Conservation (phyloP, 2,113 vertebrate species). For the Centrocercus urophasianus region DNA sequence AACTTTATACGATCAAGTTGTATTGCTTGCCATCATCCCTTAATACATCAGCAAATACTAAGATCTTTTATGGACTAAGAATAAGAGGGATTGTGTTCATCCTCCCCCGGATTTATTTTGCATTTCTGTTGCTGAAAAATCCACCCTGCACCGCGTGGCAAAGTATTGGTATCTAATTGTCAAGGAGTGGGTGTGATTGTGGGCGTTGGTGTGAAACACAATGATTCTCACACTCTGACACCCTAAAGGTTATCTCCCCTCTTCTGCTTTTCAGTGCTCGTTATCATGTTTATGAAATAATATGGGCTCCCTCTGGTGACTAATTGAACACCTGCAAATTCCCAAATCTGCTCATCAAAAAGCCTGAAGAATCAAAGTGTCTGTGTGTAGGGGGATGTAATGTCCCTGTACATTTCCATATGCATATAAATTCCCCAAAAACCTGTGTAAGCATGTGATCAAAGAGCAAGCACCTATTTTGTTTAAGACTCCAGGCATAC, state of each 20-base stretch:
- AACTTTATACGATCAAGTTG: neutral
- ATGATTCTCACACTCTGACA: neutral
- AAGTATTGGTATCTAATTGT: neutral
- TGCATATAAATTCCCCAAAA: neutral
- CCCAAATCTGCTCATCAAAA: conserved; percentile 57
- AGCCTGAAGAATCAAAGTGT: neutral
- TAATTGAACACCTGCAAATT: conserved; percentile 78
- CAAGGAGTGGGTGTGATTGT: neutral
- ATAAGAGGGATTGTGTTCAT: neutral
- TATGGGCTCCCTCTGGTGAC: conserved; percentile 81
- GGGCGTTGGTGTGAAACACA: neutral
- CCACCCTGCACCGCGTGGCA: neutral
- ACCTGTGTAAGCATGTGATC: neutral
- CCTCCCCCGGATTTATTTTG: neutral
- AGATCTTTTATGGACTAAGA: neutral
- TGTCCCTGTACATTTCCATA: neutral
- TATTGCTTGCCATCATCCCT: neutral
- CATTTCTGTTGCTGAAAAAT: neutral
- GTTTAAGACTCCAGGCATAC: neutral
- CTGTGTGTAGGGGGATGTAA: neutral
- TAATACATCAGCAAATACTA: neutral
- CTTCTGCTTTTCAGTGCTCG: conserved; percentile 4
- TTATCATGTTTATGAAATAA: conserved; percentile 67
- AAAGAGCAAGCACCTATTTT: neutral
- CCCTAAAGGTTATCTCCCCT: neutral